These are phyloP conservation scores for Orchestia grillus DNA, from an alignment of 1,140 invertebrate species.

Conservation along the genomic window DNA sequence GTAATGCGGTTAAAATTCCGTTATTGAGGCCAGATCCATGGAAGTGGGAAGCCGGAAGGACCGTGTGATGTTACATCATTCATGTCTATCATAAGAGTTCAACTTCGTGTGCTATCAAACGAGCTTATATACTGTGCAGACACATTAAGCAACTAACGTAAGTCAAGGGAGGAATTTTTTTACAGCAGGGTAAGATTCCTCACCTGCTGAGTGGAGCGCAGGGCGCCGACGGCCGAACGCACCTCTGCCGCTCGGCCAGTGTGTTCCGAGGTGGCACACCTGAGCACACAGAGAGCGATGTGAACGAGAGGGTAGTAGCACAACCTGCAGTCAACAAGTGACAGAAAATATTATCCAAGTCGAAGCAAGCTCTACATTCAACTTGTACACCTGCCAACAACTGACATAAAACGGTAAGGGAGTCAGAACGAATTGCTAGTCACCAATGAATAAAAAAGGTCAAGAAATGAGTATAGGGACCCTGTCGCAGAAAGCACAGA, in stretches of 20 bases:
- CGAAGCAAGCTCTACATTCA: too few species aligned
- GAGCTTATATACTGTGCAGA: too few species aligned
- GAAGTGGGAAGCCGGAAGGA: too few species aligned
- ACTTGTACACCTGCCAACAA: too few species aligned
- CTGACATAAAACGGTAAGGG: background rate
- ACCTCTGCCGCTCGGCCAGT: background rate
- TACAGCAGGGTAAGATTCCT: background rate
- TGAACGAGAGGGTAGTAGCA: background rate
- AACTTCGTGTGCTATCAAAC: too few species aligned
- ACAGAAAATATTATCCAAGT: too few species aligned
- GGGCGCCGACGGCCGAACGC: background rate
- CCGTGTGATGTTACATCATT: too few species aligned
- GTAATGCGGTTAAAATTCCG: too few species aligned
- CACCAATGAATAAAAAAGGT: background rate
- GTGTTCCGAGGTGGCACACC: background rate
- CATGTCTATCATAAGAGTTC: too few species aligned
- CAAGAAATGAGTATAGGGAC: background rate
- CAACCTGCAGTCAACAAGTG: background rate
- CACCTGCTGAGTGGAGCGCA: background rate
- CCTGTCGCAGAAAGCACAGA: too few species aligned
- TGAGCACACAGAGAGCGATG: background rate
- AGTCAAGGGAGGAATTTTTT: background rate
- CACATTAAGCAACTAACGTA: too few species aligned
- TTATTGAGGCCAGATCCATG: too few species aligned
- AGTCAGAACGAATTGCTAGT: constrained; percentile 54